Evolutionary conservation across 2,797 vertebrate genomes (phyloP), one percentile per base, ranked within the genome.

Genomic region (Petrocephalus sullivani): DNA sequence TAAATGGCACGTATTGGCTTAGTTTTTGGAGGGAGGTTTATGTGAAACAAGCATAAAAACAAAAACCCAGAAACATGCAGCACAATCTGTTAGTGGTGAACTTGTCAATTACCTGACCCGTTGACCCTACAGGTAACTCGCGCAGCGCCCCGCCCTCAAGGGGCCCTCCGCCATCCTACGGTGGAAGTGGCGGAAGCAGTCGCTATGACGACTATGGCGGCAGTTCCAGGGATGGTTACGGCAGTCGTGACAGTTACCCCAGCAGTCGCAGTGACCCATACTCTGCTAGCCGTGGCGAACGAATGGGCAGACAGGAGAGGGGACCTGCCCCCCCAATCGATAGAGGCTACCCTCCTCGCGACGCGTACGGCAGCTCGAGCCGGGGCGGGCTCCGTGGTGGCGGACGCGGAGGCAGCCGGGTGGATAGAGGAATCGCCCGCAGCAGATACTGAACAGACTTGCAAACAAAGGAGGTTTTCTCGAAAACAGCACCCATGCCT

Each of bases 101-200:
- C 95, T 97, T 99, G 97, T 97, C 97, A 96, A 98, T 99, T 98
- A 97, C 98, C 97, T 99, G 97, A 99, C 97, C 98, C 98, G 96
- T 99, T 99, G 98, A 99, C 98, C 98, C 98, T 99, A 98, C 98
- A 99, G 98, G 98, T 99, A 99, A 99, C 98, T 99, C 98, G 94
- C 98, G 98, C 97, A 99, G 98, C 96, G 98, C 97, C 97, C 98
- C 98, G 96, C 97, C 98, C 94, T 97, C 98, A 96, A 95, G 98
- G 97, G 98, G 97, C 93, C 98, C 98, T 95, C 98, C 98, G 94
- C 98, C 98, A 95, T 98, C 98, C 96, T 99, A 99, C 97, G 97
- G 98, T 98, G 98, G 98, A 95, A 98, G 98, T 97, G 96, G 98
- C 96, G 98, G 98, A 98, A 98, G 98, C 98, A 98, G 98, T 97